phyloP scores from a whole-genome alignment of 2,888 invertebrate genomes.

The Pharmacophagus antenor region DNA sequence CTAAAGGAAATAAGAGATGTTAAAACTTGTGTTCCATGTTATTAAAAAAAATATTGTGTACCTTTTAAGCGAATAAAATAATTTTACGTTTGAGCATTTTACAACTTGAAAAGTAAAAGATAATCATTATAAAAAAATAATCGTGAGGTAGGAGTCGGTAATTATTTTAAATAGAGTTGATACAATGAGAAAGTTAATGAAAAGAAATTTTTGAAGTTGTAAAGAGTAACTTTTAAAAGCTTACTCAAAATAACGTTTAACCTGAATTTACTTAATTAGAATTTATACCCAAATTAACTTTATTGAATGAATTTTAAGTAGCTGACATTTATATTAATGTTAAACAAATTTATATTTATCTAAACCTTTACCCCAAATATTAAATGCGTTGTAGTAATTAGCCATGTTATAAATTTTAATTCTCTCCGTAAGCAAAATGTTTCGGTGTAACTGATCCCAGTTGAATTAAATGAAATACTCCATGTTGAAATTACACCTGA shows the following conservation, averaged over 20 bases:
- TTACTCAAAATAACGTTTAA: constrained; percentile 1
- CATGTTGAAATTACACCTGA: background rate
- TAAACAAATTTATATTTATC: background rate
- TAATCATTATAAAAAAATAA: too few species aligned
- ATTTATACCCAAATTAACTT: too few species aligned
- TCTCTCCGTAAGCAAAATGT: background rate
- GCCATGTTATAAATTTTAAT: too few species aligned
- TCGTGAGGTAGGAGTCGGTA: background rate
- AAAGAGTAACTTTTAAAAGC: constrained; percentile 17
- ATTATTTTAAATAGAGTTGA: background rate
- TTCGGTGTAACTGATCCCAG: background rate
- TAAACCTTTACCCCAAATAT: background rate
- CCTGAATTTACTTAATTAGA: constrained; percentile 7
- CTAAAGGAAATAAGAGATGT: background rate
- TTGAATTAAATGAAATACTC: background rate
- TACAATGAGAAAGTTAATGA: constrained; percentile 7
- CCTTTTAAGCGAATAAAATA: background rate
- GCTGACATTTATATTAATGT: background rate
- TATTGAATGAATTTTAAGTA: too few species aligned
- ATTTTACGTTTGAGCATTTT: background rate
- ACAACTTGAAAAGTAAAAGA: background rate
- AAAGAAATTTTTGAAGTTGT: constrained; percentile 7
- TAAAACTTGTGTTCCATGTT: too few species aligned
- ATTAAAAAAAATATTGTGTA: too few species aligned
- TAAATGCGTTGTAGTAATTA: background rate